Evolutionary conservation across 2,113 vertebrate species (phyloP).

Genomic region (Ascaphus truei): DNA sequence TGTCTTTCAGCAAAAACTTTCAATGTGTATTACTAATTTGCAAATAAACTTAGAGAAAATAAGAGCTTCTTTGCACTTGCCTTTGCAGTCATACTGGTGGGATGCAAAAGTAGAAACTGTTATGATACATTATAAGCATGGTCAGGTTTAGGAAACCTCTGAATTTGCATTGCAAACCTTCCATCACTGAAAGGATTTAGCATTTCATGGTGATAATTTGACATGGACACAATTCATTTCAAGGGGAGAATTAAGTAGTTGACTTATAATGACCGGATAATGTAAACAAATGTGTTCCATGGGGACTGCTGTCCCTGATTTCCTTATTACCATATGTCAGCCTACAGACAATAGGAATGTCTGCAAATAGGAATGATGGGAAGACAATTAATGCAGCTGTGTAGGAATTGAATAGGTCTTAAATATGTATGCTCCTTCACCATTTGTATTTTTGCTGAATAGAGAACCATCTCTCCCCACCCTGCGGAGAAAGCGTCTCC

Average conservation of each 20-base stretch:
- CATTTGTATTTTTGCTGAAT: not conserved
- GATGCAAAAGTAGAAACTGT: no score
- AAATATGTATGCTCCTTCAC: slow-evolving; percentile 3
- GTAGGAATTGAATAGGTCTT: not conserved
- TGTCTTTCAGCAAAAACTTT: no score
- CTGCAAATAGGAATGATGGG: not conserved
- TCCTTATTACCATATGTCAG: not conserved
- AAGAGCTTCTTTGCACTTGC: no score
- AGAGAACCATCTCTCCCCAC: not conserved
- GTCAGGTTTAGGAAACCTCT: not conserved
- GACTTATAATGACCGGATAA: slow-evolving; percentile 30
- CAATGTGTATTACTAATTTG: no score
- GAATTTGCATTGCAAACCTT: not conserved
- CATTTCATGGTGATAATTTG: slow-evolving; percentile 3
- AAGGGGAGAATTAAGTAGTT: slow-evolving; percentile 16
- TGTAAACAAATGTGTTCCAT: slow-evolving; percentile 19
- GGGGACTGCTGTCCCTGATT: not conserved
- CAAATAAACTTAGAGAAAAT: no score
- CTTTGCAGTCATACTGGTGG: no score
- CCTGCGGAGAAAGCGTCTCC: not conserved
- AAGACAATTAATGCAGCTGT: slow-evolving; percentile 6
- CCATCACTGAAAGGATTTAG: not conserved
- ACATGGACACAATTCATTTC: slow-evolving; percentile 19
- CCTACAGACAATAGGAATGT: not conserved
- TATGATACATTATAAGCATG: not conserved